These are phyloP conservation scores for Dinomys branickii DNA, from an alignment of 2,113 vertebrate genomes.

Conservation along the genomic window DNA sequence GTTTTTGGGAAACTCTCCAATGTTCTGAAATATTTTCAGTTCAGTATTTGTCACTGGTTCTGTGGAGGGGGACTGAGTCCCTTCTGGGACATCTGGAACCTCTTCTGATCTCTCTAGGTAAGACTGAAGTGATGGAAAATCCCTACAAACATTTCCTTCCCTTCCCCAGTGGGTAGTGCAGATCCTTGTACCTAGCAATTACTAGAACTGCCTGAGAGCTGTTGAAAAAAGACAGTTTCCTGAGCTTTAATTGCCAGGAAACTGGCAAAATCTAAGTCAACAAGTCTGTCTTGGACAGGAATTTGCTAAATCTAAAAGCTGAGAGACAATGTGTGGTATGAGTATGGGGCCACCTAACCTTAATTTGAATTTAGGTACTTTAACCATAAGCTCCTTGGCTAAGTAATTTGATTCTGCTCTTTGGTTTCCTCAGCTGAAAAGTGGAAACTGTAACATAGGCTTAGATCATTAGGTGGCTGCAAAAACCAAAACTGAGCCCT, in stretches of 20 bases:
- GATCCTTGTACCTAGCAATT: neutral
- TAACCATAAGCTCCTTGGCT: neutral
- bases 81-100: neutral
- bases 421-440: neutral
- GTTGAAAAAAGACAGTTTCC: neutral
- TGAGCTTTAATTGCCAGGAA: neutral
- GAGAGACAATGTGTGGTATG: neutral
- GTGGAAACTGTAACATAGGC: neutral
- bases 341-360: neutral
- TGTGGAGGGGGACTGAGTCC: neutral
- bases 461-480: neutral
- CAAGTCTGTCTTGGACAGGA: neutral
- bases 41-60: neutral
- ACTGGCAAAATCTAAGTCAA: neutral
- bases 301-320: neutral
- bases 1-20: slow-evolving; percentile 54
- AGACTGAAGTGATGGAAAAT: neutral
- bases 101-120: neutral
- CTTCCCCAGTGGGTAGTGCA: neutral
- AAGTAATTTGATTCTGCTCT: neutral
- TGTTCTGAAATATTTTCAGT: slow-evolving; percentile 45
- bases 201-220: neutral
- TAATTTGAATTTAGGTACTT: neutral
- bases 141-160: neutral
- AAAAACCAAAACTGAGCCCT: neutral